A percentile compares a stretch with the other conserved stretches of the same genome.
These are phyloP conservation scores for Gryllus bimaculatus DNA, from an alignment of 1,140 invertebrate genomes.

Conservation along the genomic window DNA sequence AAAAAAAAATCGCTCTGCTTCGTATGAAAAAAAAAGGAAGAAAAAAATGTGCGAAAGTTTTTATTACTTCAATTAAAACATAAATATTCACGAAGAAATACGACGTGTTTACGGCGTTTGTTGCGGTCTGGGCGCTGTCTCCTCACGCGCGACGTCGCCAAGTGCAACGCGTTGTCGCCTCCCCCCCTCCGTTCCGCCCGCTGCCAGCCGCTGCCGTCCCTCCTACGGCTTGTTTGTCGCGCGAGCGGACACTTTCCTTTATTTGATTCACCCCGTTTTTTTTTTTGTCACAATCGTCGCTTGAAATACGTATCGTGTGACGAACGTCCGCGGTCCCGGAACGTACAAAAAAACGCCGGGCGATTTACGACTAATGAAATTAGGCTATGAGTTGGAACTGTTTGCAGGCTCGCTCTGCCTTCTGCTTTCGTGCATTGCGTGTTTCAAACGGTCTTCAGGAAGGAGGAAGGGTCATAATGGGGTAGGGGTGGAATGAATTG, in stretches of 20 bases:
- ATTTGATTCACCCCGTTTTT: not conserved
- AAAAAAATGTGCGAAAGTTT: not conserved
- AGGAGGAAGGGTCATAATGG: too few relatives aligned
- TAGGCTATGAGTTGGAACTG: not conserved
- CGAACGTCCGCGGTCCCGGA: not conserved
- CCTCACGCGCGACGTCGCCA: too few relatives aligned
- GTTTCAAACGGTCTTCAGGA: not conserved
- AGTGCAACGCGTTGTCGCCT: too few relatives aligned
- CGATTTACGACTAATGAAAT: not conserved
- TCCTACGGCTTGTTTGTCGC: not conserved
- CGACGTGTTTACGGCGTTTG: not conserved
- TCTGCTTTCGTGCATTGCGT: not conserved
- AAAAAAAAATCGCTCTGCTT: not conserved
- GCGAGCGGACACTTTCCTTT: not conserved
- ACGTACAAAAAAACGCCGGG: not conserved
- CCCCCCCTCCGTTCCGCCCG: too few relatives aligned
- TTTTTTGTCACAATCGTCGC: not conserved
- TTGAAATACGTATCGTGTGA: conserved; percentile 4
- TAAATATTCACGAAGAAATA: not conserved
- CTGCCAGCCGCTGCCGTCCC: too few relatives aligned
- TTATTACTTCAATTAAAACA: conserved; percentile 3
- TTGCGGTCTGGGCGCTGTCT: not conserved
- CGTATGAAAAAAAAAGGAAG: not conserved
- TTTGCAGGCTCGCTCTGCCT: not conserved
- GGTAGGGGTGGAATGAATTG: too few relatives aligned